phyloP scores from a whole-genome alignment of 2,888 invertebrate genomes.

The Xestia sexstrigata region DNA sequence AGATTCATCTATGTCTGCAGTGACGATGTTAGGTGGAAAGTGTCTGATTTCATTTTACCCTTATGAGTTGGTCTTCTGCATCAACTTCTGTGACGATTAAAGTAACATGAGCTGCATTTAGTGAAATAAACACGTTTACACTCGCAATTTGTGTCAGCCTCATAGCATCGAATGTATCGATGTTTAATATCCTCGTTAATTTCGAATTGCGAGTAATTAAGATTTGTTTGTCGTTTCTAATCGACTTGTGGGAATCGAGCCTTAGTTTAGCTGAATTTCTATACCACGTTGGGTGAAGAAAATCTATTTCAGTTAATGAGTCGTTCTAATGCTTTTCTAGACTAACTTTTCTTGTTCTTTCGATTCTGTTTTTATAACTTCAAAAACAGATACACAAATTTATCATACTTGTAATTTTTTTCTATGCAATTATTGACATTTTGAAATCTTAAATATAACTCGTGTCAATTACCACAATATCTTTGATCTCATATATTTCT shows the following conservation, averaged over 20 bases:
- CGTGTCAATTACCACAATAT: background rate
- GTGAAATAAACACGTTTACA: conserved; percentile 55
- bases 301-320: conserved; percentile 12
- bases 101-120: conserved; percentile 46
- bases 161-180: conserved; percentile 43
- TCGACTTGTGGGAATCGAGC: conserved; percentile 19
- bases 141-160: conserved; percentile 50
- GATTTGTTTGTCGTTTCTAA: conserved; percentile 36
- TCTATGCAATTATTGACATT: background rate
- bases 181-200: conserved; percentile 53
- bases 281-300: background rate
- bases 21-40: too few species aligned
- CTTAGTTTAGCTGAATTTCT: conserved; percentile 21
- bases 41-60: background rate
- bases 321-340: background rate
- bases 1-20: background rate
- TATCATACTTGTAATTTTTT: too few species aligned
- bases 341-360: background rate
- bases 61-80: conserved; percentile 26
- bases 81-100: background rate
- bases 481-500: background rate
- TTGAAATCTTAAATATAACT: background rate
- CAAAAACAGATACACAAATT: background rate
- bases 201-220: conserved; percentile 54
- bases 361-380: background rate